A percentile compares a stretch with the other conserved stretches of the same genome.
Conservation (phyloP, 2,113 vertebrate species). For the Cyprinus carpio region DNA sequence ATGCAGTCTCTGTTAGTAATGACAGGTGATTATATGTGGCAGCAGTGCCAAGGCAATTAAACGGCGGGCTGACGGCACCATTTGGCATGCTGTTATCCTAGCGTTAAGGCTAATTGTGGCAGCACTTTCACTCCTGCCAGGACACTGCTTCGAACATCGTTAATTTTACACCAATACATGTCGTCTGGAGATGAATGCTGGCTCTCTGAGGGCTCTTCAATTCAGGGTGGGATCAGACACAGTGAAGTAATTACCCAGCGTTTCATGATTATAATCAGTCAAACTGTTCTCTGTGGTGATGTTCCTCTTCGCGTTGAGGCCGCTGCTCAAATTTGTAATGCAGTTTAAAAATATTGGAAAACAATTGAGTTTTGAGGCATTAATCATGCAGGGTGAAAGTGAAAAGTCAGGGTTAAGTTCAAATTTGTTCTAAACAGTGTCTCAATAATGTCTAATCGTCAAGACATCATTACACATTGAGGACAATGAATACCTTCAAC, state of each 20-base stretch:
- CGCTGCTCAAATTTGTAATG: background rate
- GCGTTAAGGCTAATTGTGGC: conserved; percentile 78
- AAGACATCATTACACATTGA: background rate
- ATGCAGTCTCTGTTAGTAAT: conserved; percentile 86
- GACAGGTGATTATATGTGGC: conserved; percentile 92
- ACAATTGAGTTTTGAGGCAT: background rate
- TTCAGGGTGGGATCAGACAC: conserved; percentile 40
- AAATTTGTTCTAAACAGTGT: background rate
- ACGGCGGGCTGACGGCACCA: conserved; percentile 85
- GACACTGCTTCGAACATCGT: conserved; percentile 68
- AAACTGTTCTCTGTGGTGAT: conserved; percentile 27
- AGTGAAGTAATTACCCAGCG: conserved; percentile 40
- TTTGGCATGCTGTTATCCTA: conserved; percentile 84
- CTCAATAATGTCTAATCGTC: background rate
- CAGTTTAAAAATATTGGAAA: background rate
- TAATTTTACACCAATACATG: conserved; percentile 70
- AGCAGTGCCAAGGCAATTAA: conserved; percentile 89
- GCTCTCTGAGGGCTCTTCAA: conserved; percentile 48
- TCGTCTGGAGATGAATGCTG: conserved; percentile 64
- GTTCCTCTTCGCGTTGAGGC: conserved; percentile 21
- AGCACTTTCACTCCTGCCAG: conserved; percentile 74
- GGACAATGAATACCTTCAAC: background rate
- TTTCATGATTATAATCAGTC: conserved; percentile 33
- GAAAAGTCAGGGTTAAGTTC: background rate
- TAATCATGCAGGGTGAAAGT: background rate